Base-by-base conservation (phyloP, 2,888 invertebrate genomes). In the Helicoverpa assulta region DNA sequence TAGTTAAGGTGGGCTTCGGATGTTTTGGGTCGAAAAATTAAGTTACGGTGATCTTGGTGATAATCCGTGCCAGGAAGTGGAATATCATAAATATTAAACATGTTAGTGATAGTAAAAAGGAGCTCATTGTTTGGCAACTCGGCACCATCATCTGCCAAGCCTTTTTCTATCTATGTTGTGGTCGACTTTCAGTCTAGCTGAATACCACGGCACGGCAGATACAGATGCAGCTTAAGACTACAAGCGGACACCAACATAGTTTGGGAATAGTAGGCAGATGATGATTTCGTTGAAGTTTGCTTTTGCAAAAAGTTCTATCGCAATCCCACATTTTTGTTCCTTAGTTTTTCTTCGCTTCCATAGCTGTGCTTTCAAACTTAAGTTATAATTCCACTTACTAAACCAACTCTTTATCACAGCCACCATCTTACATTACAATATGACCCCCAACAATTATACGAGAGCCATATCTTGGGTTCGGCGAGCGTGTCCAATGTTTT, bases 401-500 rank as follows among this genome's bases (percentile, higher is more conserved):
- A 47, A 47, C 5, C n/a, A 16, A n/a, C 47, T 47, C 47, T 43
- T 43, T 47, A 47, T 47, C 47, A 47, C n/a, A 47, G 1, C n/a
- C 47, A 47, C 7, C 47, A 19, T 50, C 18, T 18, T 54, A 10
- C 56, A 72, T 73, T 70, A 67, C 57, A 63, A 62, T 53, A 76
- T 72, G 70, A 67, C 59, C 54, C 61, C 33, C 60, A 71, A 82
- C 70, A 82, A 70, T 78, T 67, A 65, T 67, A 70, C 66, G 52
- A 64, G 58, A 57, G 59, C 65, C 73, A 68, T 76, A 84, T 82
- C 83, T 80, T 76, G 77, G 54, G 73, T 63, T 64, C 92, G 86
- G 87, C 84, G 81, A 85, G 87, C 88, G 91, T 91, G 90, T 89
- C 92, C 93, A 92, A 94, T 91, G 92, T 78, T 89, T 94, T 91